Evolutionary conservation across 2,797 vertebrate species (phyloP).

Genomic region (Uromys caudimaculatus): DNA sequence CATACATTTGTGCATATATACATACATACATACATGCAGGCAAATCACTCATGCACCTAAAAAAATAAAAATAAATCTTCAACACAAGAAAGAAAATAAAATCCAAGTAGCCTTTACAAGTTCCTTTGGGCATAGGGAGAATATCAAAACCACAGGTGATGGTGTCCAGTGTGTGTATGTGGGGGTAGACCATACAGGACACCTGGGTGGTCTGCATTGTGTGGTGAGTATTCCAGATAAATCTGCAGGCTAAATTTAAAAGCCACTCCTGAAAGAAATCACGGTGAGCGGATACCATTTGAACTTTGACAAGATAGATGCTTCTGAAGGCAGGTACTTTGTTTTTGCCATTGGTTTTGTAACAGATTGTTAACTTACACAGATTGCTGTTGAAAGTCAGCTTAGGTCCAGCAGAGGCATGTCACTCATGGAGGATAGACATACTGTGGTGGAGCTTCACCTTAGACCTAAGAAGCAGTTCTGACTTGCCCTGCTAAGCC

Average conservation of each 20-base stretch:
- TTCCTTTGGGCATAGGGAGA: neutral
- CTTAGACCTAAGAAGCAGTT: neutral
- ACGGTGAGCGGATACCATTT: neutral
- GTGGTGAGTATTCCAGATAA: neutral
- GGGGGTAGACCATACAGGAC: rapidly evolving
- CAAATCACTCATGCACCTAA: neutral
- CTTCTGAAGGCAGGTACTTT: neutral
- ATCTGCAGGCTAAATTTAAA: neutral
- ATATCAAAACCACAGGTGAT: neutral
- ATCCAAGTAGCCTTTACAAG: neutral
- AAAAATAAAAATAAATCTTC: neutral
- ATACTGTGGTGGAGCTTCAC: neutral
- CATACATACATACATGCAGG: neutral
- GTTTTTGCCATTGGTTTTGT: neutral
- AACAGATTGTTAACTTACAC: neutral
- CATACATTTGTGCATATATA: neutral
- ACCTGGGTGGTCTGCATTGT: neutral
- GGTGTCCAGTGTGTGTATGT: too few relatives aligned
- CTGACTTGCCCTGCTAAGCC: neutral
- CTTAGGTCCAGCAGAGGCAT: neutral
- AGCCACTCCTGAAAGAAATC: neutral
- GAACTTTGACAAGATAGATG: conserved; percentile 23
- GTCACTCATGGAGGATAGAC: neutral
- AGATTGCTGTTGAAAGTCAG: neutral
- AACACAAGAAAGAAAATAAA: neutral